Conservation (phyloP, 2,888 invertebrate species). For the Chrysotoxum bicinctum region DNA sequence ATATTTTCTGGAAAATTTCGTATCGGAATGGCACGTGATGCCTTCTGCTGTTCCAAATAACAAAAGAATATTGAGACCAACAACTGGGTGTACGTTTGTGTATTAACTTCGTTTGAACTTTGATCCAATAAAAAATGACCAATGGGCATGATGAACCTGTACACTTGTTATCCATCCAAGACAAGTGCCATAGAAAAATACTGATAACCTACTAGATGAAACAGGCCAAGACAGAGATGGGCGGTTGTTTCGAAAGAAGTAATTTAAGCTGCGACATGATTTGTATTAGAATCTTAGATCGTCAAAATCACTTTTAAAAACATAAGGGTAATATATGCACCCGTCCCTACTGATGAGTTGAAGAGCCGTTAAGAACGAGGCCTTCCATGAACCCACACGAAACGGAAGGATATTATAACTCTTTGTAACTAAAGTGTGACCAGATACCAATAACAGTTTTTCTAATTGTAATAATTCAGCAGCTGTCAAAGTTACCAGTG, state of each 20-base stretch:
- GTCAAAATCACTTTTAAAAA: no score
- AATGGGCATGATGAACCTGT: conserved; percentile 6
- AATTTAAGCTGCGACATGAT: background rate
- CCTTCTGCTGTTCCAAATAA: conserved; percentile 7
- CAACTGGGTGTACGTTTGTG: no score
- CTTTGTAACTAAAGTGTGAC: no score
- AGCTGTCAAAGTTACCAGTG: no score
- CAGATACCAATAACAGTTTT: no score
- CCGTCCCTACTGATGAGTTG: no score
- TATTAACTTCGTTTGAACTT: background rate
- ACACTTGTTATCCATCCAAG: background rate
- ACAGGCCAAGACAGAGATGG: background rate
- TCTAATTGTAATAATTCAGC: no score
- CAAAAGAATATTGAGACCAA: background rate
- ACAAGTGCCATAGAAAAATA: background rate
- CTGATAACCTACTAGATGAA: background rate
- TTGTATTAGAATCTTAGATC: no score
- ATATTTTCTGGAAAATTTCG: background rate
- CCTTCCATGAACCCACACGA: no score
- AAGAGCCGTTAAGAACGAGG: no score
- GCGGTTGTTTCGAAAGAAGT: background rate
- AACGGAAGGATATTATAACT: no score
- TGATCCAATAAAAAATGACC: background rate
- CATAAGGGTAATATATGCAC: no score
- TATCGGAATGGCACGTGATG: conserved; percentile 11